These are phyloP conservation scores for Varroa destructor DNA, from an alignment of 1,140 invertebrate genomes.

Conservation along the genomic window DNA sequence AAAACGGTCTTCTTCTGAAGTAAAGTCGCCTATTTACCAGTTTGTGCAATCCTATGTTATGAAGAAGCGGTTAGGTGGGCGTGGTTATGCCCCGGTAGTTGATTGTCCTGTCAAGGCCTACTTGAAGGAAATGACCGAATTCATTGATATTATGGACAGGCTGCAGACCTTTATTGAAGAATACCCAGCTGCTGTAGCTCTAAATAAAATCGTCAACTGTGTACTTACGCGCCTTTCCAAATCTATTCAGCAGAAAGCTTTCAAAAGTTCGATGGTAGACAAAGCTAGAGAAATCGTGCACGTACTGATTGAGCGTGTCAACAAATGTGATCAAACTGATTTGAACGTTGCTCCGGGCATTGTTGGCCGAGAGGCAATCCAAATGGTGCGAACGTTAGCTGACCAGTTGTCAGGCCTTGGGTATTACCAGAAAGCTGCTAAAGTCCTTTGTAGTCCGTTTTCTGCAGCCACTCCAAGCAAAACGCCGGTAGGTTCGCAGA, in stretches of 20 bases:
- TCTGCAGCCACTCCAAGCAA: slow-evolving; percentile 14
- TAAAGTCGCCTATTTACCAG: slow-evolving; percentile 42
- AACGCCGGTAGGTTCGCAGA: slow-evolving; percentile 10
- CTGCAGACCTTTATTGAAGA: slow-evolving; percentile 41
- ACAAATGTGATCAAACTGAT: not conserved
- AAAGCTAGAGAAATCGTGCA: slow-evolving; percentile 12
- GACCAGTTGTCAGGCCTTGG: slow-evolving; percentile 1
- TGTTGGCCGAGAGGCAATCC: slow-evolving; percentile 4
- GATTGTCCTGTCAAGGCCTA: slow-evolving; percentile 36
- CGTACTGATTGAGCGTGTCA: not conserved
- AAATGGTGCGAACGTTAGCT: not conserved
- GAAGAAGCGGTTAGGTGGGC: slow-evolving; percentile 39
- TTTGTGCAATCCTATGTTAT: slow-evolving; percentile 39
- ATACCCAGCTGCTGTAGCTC: slow-evolving; percentile 29
- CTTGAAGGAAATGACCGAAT: slow-evolving; percentile 39
- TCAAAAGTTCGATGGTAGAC: slow-evolving; percentile 24
- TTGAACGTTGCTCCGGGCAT: not conserved
- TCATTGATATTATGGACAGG: slow-evolving; percentile 39
- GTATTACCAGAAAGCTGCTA: slow-evolving; percentile 4
- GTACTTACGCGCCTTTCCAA: not conserved
- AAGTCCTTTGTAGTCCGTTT: slow-evolving; percentile 12
- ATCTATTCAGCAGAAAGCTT: not conserved
- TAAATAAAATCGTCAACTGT: slow-evolving; percentile 14
- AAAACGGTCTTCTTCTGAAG: slow-evolving; percentile 38
- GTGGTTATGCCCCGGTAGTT: slow-evolving; percentile 40